Evolutionary conservation across 2,888 invertebrate species (phyloP).

Genomic region (Sclerodermus sp.): DNA sequence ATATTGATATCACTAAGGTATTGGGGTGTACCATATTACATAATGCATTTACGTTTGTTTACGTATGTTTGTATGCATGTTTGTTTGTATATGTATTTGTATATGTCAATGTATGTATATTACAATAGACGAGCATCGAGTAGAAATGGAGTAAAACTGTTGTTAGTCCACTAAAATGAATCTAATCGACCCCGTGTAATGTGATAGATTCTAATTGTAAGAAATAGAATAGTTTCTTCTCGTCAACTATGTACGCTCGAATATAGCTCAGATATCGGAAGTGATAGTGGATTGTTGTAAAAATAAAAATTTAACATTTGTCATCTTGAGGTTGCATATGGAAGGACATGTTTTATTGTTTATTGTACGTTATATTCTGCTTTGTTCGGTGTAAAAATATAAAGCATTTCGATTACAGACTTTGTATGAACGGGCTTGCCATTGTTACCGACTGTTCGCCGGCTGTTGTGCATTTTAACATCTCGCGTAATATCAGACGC

Average conservation of each 20-base stretch:
- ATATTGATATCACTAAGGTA: no score
- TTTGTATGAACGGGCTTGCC: slow-evolving; percentile 39
- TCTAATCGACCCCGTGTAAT: slow-evolving; percentile 23
- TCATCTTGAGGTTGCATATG: slow-evolving; percentile 55
- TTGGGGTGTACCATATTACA: no score
- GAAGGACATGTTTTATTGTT: slow-evolving; percentile 55
- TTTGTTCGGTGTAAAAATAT: slow-evolving; percentile 53
- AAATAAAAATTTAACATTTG: slow-evolving; percentile 55
- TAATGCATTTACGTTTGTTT: no score
- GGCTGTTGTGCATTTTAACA: slow-evolving; percentile 12
- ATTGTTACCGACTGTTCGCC: slow-evolving; percentile 34
- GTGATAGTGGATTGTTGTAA: slow-evolving; percentile 49
- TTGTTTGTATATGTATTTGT: no score
- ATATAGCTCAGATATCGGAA: slow-evolving; percentile 42
- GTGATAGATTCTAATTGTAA: slow-evolving; percentile 16
- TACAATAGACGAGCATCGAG: slow-evolving; percentile 33
- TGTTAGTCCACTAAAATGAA: slow-evolving; percentile 32
- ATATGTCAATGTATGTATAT: slow-evolving; percentile 20
- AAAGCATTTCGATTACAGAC: slow-evolving; percentile 54
- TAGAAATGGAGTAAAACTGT: slow-evolving; percentile 33
- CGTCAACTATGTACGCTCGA: slow-evolving; percentile 35
- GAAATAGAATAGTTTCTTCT: slow-evolving; percentile 21
- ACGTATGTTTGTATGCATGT: no score
- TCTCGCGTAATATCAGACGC: no score
- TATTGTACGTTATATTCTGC: slow-evolving; percentile 48